A percentile compares a stretch with the other conserved stretches of the same genome.
Conservation (phyloP, 1,140 invertebrate genomes). For the Calliphora vicina region DNA sequence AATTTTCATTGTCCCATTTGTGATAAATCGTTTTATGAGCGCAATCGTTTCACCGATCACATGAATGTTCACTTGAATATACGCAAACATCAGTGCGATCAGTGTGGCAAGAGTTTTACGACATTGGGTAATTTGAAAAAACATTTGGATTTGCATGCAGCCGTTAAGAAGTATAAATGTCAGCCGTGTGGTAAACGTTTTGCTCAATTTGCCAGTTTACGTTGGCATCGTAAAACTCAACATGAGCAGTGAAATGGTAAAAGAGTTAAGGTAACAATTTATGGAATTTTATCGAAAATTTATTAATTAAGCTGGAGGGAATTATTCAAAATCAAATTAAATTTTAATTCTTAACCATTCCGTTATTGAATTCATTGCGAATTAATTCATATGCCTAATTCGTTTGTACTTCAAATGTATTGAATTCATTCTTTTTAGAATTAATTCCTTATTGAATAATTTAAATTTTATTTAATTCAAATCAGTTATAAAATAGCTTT, state of each 20-base stretch:
- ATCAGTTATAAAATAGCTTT: no score
- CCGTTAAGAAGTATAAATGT: constrained; percentile 59
- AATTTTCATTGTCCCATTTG: constrained; percentile 58
- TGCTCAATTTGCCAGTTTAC: constrained; percentile 57
- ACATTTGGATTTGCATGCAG: constrained; percentile 54
- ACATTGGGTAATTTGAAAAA: constrained; percentile 58
- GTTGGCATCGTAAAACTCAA: constrained; percentile 48
- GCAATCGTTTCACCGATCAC: constrained; percentile 58
- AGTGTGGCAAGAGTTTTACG: constrained; percentile 57
- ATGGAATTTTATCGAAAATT: no score
- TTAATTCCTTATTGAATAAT: no score
- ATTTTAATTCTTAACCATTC: no score
- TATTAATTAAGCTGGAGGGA: no score
- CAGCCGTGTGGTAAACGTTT: constrained; percentile 51
- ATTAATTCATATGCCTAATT: no score
- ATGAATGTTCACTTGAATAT: constrained; percentile 60
- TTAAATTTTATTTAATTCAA: no score
- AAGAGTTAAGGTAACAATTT: no score
- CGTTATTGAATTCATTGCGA: no score
- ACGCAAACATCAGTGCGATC: constrained; percentile 57
- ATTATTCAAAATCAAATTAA: no score
- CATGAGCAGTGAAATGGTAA: background rate
- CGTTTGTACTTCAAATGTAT: no score
- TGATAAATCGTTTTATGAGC: constrained; percentile 58
- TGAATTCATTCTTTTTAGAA: no score